phyloP scores from a whole-genome alignment of 1,140 invertebrate species.

The Agrypnia vestita region DNA sequence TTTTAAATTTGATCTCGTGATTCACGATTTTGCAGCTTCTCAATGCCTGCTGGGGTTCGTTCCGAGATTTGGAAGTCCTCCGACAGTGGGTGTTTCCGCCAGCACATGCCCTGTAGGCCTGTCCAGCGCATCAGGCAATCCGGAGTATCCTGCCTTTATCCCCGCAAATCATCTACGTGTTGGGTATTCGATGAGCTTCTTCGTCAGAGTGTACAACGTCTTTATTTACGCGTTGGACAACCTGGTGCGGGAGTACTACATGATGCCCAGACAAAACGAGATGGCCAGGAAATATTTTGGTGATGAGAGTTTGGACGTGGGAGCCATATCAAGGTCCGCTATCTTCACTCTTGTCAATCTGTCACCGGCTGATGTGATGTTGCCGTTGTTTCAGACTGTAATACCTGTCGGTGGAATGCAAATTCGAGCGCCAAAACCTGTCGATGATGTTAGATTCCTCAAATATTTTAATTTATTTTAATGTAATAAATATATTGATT shows the following conservation, averaged over 20 bases:
- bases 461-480: too few relatives aligned
- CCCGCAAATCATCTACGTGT: conserved; percentile 50
- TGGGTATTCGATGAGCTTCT: conserved; percentile 62
- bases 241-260: conserved; percentile 44
- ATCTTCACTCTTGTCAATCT: conserved; percentile 54
- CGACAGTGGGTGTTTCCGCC: conserved; percentile 54
- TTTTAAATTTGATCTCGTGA: conserved; percentile 62
- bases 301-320: conserved; percentile 46
- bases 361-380: conserved; percentile 53
- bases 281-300: conserved; percentile 50
- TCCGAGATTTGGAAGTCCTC: conserved; percentile 58
- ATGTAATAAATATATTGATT: too few relatives aligned
- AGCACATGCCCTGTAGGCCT: conserved; percentile 56
- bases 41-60: conserved; percentile 60
- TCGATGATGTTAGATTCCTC: conserved; percentile 54
- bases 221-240: conserved; percentile 58
- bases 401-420: conserved; percentile 75
- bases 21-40: conserved; percentile 60
- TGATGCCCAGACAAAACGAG: conserved; percentile 51
- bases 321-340: conserved; percentile 51
- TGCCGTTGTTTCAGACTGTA: conserved; percentile 66
- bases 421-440: conserved; percentile 63
- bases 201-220: conserved; percentile 63
- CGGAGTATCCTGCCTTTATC: conserved; percentile 50
- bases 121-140: conserved; percentile 53